Conservation (phyloP, 2,888 invertebrate species). For the Eilema griseolum region DNA sequence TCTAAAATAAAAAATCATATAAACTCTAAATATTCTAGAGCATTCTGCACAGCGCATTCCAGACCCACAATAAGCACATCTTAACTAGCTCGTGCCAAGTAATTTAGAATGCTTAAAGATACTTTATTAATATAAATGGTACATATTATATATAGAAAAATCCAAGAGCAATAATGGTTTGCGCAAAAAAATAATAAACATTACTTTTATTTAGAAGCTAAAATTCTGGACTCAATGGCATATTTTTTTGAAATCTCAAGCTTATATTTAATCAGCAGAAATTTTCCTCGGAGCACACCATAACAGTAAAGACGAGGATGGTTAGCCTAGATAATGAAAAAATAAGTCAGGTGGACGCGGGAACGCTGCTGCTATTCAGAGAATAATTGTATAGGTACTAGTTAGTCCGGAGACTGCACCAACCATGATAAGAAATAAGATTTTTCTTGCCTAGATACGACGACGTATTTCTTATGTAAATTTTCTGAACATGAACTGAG, state of each 20-base stretch:
- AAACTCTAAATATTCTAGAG: no score
- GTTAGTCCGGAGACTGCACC: neutral
- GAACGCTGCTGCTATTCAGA: neutral
- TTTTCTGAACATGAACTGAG: neutral
- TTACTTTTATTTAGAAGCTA: neutral
- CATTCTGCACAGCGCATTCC: no score
- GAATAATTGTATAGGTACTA: conserved; percentile 9
- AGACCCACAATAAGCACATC: no score
- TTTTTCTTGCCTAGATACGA: conserved; percentile 2
- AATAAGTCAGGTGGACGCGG: conserved; percentile 12
- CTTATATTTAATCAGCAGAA: neutral
- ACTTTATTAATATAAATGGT: no score
- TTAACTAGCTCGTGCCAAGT: no score
- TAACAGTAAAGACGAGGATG: conserved; percentile 9
- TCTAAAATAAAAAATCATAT: no score
- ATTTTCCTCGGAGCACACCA: neutral
- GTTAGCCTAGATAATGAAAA: conserved; percentile 17
- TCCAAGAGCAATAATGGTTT: no score
- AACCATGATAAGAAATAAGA: conserved; percentile 12
- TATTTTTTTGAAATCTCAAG: neutral
- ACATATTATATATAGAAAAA: no score
- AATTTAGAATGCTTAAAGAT: no score
- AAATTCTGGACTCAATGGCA: neutral
- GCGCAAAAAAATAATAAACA: no score
- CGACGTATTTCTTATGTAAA: conserved; percentile 1